Evolutionary conservation across 2,797 vertebrate genomes (phyloP), one percentile per base, ranked within the genome.

Genomic region (Bryconaethiops microstoma): DNA sequence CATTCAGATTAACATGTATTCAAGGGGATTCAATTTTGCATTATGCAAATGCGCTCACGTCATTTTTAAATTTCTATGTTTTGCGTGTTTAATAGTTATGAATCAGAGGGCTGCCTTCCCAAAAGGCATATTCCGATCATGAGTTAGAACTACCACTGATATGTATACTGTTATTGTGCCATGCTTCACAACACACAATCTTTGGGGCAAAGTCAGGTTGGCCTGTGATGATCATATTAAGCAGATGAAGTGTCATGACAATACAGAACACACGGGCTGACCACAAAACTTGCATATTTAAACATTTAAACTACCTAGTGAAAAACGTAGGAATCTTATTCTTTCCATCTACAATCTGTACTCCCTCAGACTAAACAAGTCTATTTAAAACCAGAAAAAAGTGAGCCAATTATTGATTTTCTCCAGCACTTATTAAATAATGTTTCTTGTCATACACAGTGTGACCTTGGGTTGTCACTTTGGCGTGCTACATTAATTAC

Each of bases 1-100:
- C 89, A 93, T 93, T 90, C 87, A 90, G 90, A 94, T 93, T 95
- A 94, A 94, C 94, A 92, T 92, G 93, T 93, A 92, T 94, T 94
- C 93, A 93, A 89, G 89, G 91, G 90, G 91, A 92, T 92, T 94
- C 87, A 92, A 92, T 94, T 92, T 93, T 92, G 89, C 91, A 94
- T 94, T 94, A 95, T 95, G 93, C 92, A 94, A 95, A 95, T 95
- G 90, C 77, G 85, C 90, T 89, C 80, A 84, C 92, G 90, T 89
- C 92, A 93, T 93, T 94, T 94, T 93, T 92, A 79, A 79, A 78
- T 82, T 86, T 80, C 76, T 90, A 91, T 91, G 91, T 93, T 93
- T 92, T 88, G 91, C 85, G 91, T 90, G 89, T 90, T 88, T 88
- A 90, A 91, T 91, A 89, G 90, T 88, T 91, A 87, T 88, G 88